These are phyloP conservation scores for Aethes cnicana DNA, from an alignment of 2,888 invertebrate species.

Conservation along the genomic window DNA sequence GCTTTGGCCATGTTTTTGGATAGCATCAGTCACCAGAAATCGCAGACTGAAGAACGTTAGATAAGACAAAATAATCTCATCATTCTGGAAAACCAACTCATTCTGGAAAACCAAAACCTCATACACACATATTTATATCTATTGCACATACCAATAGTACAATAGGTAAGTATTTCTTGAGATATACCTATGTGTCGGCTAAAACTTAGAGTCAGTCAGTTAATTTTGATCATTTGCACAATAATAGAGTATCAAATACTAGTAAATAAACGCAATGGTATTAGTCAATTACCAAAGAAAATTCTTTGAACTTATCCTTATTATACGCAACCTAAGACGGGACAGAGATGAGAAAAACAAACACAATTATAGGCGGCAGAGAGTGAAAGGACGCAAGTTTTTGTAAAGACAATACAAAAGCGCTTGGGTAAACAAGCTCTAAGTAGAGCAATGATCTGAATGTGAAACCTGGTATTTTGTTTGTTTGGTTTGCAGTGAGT, in stretches of 20 bases:
- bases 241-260: too few relatives aligned
- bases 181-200: too few relatives aligned
- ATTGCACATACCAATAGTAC: slow-evolving; percentile 14
- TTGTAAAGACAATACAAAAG: slow-evolving; percentile 61
- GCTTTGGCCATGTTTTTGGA: slow-evolving; percentile 48
- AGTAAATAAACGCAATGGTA: too few relatives aligned
- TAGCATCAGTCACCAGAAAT: slow-evolving; percentile 32
- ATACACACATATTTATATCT: background rate
- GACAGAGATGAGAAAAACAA: slow-evolving; percentile 47
- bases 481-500: too few relatives aligned
- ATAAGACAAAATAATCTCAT: slow-evolving; percentile 13
- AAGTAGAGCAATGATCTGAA: slow-evolving; percentile 18
- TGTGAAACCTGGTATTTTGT: too few relatives aligned
- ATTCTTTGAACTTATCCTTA: slow-evolving; percentile 39
- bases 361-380: slow-evolving; percentile 48
- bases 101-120: too few relatives aligned
- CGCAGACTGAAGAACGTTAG: slow-evolving; percentile 35
- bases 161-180: too few relatives aligned
- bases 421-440: slow-evolving; percentile 53
- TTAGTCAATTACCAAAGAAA: slow-evolving; percentile 2
- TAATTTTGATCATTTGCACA: too few relatives aligned
- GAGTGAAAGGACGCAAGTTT: slow-evolving; percentile 51
- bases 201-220: too few relatives aligned
- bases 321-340: slow-evolving; percentile 38
- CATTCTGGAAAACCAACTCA: background rate